Conservation (phyloP, 2,888 invertebrate species). For the Girardia tigrina region DNA sequence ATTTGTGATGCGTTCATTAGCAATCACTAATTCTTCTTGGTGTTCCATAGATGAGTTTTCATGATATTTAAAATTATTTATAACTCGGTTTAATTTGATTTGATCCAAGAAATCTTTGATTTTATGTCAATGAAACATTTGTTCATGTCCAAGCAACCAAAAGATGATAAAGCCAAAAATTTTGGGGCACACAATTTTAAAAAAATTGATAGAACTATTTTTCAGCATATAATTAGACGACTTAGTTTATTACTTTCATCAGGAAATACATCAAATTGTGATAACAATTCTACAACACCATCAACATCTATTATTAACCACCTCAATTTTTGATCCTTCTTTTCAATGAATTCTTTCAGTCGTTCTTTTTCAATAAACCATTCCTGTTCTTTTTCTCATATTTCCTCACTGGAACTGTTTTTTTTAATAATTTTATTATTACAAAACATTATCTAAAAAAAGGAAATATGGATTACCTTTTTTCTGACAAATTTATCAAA, state of each 20-base stretch:
- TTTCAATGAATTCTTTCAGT: not conserved
- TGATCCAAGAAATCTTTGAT: no score
- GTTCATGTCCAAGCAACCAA: not conserved
- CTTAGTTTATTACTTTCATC: no score
- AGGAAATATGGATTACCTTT: no score
- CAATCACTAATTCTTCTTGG: no score
- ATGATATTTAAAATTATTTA: no score
- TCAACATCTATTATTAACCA: not conserved
- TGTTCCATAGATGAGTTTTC: no score
- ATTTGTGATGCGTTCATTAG: no score
- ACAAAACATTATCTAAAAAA: no score
- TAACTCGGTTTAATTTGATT: no score
- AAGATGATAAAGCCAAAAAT: not conserved
- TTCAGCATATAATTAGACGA: not conserved
- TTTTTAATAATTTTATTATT: not conserved
- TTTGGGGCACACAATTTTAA: not conserved
- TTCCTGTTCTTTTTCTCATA: not conserved
- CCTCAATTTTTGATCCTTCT: not conserved
- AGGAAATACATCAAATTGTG: not conserved
- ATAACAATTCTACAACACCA: not conserved
- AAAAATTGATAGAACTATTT: not conserved
- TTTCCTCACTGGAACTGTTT: not conserved
- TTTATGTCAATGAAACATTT: no score
- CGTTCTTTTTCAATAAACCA: not conserved
- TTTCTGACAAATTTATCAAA: no score